Base-by-base conservation (phyloP, 53 echinoderm and acorn worm species). In the Paracentrotus lividus region DNA sequence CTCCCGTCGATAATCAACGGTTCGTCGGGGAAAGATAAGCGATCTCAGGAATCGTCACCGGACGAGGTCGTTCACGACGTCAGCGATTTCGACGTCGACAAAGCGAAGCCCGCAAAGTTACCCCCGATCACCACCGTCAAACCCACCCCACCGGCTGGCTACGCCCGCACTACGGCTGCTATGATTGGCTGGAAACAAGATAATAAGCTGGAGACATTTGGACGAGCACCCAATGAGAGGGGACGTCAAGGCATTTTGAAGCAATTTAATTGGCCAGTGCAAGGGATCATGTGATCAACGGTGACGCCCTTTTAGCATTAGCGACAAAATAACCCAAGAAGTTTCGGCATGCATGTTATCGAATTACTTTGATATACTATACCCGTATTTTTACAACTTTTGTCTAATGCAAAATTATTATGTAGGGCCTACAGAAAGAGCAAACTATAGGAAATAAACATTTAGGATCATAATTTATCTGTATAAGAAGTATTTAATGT, bases 171-270 rank as follows among this genome's bases (percentile, higher is more conserved):
- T 0, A 99, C 97, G 38, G 92, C 99, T 1, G 94, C 87, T 38
- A 93, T 95, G 65, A 97, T 99, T 61, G 99, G 99, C 42, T 97
- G 97, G 96, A 96, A 96, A 88, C 87, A 92, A 47, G 93, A 68
- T 14, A 93, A 94, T 89, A 95, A 93, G 31, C 91, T 97, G 34
- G 99, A 97, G 88, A 88, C 88, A 0, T 99, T 97, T 85, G 99
- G 99, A 14, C 94, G 96, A 38, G 97, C 97, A 10, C 97, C 99
- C 42, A 99, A 99, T 90, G 96, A 97, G 18, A 84, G 96, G 84
- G 96, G 97, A 32, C 94, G 96, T 53, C 94, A 97, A 24, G 95
- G 99, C 18, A 99, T 99, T 77, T 75, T 97, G 88, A 99, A 99
- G 77, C 84, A 94, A n/a, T 93, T 99, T 36, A 95, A 97, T 72